Percentiles rank a stretch among this genome's conserved stretches.
Evolutionary conservation across 1,140 invertebrate species (phyloP).

Genomic region (Trichomalopsis sarcophagae): DNA sequence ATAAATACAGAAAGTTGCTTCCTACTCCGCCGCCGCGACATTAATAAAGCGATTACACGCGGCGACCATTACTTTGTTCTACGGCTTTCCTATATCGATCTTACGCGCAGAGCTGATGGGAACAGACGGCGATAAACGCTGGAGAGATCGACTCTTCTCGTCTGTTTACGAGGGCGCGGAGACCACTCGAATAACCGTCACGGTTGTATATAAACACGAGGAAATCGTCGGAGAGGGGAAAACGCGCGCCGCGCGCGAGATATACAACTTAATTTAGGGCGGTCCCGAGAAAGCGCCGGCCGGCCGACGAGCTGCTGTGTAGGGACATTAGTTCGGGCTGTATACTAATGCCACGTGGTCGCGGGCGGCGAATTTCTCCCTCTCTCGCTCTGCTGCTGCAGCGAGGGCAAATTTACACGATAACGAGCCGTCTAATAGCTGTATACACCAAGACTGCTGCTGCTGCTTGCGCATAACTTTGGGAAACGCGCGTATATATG

Average conservation of each 20-base stretch:
- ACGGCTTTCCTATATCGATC: background rate
- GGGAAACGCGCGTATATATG: constrained; percentile 6
- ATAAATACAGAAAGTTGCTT: no score
- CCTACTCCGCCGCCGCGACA: no score
- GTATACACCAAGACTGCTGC: constrained; percentile 18
- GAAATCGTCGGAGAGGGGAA: background rate
- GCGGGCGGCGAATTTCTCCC: constrained; percentile 14
- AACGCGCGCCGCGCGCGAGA: background rate
- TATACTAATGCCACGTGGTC: constrained; percentile 18
- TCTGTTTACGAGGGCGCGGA: no score
- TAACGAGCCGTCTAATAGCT: constrained; percentile 48
- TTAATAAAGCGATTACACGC: no score
- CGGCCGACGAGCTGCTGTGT: background rate
- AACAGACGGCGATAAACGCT: no score
- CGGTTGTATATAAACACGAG: no score
- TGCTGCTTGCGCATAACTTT: constrained; percentile 26
- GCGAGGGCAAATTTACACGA: constrained; percentile 42
- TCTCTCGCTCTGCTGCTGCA: background rate
- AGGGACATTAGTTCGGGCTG: constrained; percentile 6
- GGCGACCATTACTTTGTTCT: no score
- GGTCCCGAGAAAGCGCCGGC: background rate
- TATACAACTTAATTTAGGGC: background rate
- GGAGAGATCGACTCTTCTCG: no score
- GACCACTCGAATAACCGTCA: no score
- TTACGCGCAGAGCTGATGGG: no score